A percentile compares a stretch with the other conserved stretches of the same genome.
These are phyloP conservation scores for Otis tarda DNA, from an alignment of 2,113 vertebrate genomes.

Conservation along the genomic window DNA sequence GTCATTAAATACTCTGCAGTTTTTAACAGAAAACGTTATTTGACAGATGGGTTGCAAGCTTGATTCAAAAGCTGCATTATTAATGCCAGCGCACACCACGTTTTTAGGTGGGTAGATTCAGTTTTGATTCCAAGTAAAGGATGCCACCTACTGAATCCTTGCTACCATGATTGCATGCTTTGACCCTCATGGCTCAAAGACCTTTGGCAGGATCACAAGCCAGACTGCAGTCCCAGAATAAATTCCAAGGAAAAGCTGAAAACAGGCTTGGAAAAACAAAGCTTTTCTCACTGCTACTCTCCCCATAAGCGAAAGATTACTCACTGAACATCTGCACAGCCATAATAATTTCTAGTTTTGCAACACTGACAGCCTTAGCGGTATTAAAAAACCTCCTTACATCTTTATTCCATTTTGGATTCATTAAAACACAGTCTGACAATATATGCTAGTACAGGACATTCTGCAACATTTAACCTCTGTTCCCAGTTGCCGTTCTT, in stretches of 20 bases:
- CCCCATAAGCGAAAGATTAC: not conserved
- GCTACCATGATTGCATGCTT: not conserved
- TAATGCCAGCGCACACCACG: not conserved
- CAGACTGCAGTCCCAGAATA: slow-evolving; percentile 4
- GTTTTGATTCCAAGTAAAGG: slow-evolving; percentile 32
- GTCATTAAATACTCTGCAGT: not conserved
- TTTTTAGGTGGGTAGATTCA: not conserved
- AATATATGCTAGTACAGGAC: slow-evolving; percentile 8
- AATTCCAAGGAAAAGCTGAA: slow-evolving; percentile 28
- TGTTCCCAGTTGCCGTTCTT: slow-evolving; percentile 30
- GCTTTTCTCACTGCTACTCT: not conserved
- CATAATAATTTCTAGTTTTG: slow-evolving; percentile 25
- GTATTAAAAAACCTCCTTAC: slow-evolving; percentile 3
- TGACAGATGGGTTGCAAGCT: not conserved
- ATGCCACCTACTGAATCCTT: slow-evolving; percentile 48
- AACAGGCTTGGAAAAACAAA: slow-evolving; percentile 47
- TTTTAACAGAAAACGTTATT: not conserved
- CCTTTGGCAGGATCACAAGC: not conserved
- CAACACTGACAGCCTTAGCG: slow-evolving; percentile 25
- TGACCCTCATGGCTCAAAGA: not conserved
- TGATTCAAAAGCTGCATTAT: not conserved
- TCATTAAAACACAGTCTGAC: not conserved
- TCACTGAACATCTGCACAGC: slow-evolving; percentile 24
- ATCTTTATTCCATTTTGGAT: slow-evolving; percentile 51
- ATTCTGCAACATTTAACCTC: slow-evolving; percentile 59